phyloP scores from a whole-genome alignment of 2,113 vertebrate genomes.

The Tinamus guttatus region DNA sequence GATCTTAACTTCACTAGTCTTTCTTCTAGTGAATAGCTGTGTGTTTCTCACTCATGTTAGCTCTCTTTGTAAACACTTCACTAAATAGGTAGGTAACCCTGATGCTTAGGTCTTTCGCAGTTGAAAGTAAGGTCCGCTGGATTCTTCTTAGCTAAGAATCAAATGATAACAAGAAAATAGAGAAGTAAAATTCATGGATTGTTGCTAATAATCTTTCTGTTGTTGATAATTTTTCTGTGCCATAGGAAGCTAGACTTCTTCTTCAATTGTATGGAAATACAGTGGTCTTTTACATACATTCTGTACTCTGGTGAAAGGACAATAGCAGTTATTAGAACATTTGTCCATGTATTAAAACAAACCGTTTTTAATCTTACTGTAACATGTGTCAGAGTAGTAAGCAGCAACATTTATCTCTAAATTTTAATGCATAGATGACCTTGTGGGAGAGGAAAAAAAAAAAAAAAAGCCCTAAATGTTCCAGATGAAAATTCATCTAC shows the following conservation, averaged over 20 bases:
- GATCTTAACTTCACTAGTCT: not conserved
- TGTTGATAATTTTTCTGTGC: not conserved
- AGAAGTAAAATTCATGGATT: not conserved
- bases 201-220: not conserved
- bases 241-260: not conserved
- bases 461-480: slow-evolving; percentile 10
- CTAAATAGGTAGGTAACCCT: not conserved
- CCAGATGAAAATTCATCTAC: slow-evolving; percentile 43
- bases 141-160: not conserved
- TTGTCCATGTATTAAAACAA: not conserved
- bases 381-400: not conserved
- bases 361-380: not conserved
- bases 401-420: slow-evolving; percentile 20
- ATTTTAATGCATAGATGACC: slow-evolving; percentile 29
- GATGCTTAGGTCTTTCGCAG: not conserved
- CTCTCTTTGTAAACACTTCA: not conserved
- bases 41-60: not conserved
- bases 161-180: not conserved
- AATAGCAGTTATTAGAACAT: not conserved
- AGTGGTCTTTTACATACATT: not conserved
- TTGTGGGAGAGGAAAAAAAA: not conserved
- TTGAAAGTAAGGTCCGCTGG: not conserved
- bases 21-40: not conserved
- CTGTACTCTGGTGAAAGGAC: not conserved
- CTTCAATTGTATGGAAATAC: not conserved